Evolutionary conservation across 2,113 vertebrate species (phyloP), one percentile per base, ranked within the genome.

Genomic region (Petrocephalus zakoni): DNA sequence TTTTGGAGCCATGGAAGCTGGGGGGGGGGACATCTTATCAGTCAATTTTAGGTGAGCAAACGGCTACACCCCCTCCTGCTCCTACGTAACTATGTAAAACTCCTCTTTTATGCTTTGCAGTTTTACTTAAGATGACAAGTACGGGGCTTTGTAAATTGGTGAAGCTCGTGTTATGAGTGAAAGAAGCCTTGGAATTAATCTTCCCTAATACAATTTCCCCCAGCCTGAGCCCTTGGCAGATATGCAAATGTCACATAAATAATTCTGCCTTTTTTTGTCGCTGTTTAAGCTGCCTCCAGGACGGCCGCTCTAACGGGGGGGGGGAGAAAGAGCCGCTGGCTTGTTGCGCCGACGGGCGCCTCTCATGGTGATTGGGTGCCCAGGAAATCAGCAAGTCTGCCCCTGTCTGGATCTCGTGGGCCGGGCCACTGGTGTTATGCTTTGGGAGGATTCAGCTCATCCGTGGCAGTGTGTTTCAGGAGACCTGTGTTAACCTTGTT

Each of bases 191-290:
- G 87, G 88, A 89, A 91, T 89, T 89, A 92, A 92, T 93, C 88
- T 90, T 17, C 85, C 86, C 90, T 92, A 91, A 93, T 89, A 89
- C 88, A 87, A 88, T 90, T 87, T 89, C 88, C 90, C 82, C 84
- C 84, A 61, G 86, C 89, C 89, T 78, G 81, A 92, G 92, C 88
- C 90, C 90, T 91, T 91, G 89, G 87, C 83, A 90, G 87, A 93
- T 93, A 93, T 94, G 92, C 89, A 92, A 92, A 95, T 94, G 86
- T 52, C 0, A 83, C 84, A 94, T 94, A 92, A 93, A 95, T 93
- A 92, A 93, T 93, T 88, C 94, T 89, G 90, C 25, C 47, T 90
- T 21, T 55, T 91, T 91, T 88, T 89, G 87, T 78, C 85, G 92
- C 91, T 89, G 61, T 85, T 87, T 56, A 55, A 88, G 85, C 89